Base-by-base conservation (phyloP, 2,113 vertebrate genomes). In the Lophura nycthemera region DNA sequence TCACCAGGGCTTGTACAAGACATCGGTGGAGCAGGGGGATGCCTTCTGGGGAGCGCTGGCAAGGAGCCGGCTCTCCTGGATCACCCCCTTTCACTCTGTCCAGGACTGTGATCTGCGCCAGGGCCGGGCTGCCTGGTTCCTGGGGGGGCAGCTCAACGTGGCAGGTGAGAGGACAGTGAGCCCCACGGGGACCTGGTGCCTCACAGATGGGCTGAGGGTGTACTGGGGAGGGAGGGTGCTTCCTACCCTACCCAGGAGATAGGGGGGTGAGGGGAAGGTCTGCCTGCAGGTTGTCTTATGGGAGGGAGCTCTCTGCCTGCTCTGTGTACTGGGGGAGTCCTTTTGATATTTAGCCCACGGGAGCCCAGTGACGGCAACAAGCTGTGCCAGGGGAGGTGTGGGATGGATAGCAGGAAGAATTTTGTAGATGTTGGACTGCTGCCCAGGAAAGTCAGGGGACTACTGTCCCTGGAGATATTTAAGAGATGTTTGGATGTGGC, bases 11-110 rank as follows among this genome's bases (percentile, higher is more conserved):
- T 97, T 98, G 71, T 98, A 97, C 66, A 96, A 97, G 30, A 90
- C 97, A 25, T 98, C 98, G 5, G 95, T 98, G 59, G 93, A 97
- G 48, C 91, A 95, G 90, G 73, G 81, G 13, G 96, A 98, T 27
- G 27, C 52, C 40, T 98, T 98, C 96, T 98, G 98, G 98, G 97
- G 97, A 57, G 86, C 90, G 0, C 83, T 97, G 45, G 98, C 96
- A 66, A 97, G 96, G 17, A 97, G 96, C 15, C 93, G 98, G 3
- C 97, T 98, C 25, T 97, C 81, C 45, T 98, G 98, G 98, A 98
- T 97, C 76, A 94, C 75, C 8, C 96, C 98, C 11, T 98, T 98
- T 82, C 92, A 92, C 84, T 88, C 96, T 5, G 97, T 98, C 10
- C 97, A 97, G 77, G 93, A 98, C 97, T 98, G 98, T 0, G 47